These are phyloP conservation scores for Paracentrotus lividus DNA, from an alignment of 53 echinoderm and acorn worm species.

Conservation along the genomic window DNA sequence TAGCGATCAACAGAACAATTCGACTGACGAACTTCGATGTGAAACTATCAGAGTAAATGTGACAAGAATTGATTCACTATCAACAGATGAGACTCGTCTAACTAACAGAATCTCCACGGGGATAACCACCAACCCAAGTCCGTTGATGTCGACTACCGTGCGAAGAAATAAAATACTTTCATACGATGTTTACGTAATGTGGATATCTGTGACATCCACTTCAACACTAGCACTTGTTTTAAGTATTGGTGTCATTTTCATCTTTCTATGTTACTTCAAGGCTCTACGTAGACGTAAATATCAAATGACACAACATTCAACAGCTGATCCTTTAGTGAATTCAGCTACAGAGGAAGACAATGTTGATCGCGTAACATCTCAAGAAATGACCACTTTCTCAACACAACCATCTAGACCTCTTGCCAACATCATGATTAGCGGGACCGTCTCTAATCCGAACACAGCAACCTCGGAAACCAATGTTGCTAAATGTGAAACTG, in stretches of 20 bases:
- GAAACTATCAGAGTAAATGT: neutral
- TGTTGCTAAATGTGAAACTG: neutral
- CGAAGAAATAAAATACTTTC: neutral
- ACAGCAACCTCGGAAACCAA: neutral
- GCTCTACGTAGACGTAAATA: neutral
- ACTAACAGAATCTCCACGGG: neutral
- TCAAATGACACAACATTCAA: neutral
- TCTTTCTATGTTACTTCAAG: neutral
- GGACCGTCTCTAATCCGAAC: neutral
- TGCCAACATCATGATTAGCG: neutral
- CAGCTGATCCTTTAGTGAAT: neutral
- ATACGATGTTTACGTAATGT: neutral
- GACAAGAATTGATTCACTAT: neutral
- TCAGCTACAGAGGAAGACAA: neutral
- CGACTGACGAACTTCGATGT: neutral
- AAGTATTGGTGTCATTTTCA: neutral
- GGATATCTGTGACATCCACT: neutral
- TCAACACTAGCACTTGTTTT: neutral
- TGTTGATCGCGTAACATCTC: neutral
- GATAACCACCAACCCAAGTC: neutral
- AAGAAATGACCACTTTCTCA: neutral
- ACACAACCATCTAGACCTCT: neutral
- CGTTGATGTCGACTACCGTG: neutral
- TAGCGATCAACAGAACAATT: too few relatives aligned
- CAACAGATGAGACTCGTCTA: neutral